Conservation (phyloP, 1,140 invertebrate species). For the Gryon sp. region DNA sequence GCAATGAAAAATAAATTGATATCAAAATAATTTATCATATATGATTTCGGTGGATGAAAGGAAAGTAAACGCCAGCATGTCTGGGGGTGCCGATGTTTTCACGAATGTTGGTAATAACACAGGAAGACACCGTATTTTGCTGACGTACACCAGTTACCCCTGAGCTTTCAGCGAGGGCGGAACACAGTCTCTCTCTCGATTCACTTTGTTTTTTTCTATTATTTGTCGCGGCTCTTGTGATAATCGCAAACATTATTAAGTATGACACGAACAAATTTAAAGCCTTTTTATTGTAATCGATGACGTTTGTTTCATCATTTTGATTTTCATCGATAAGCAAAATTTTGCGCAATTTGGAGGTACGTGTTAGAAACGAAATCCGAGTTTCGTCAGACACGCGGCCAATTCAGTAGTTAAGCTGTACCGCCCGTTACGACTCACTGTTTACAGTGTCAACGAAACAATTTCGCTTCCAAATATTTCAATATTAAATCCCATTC, state of each 20-base stretch:
- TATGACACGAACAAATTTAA: constrained; percentile 1
- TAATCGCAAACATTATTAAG: constrained; percentile 5
- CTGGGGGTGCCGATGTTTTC: constrained; percentile 58
- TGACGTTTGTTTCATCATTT: constrained; percentile 3
- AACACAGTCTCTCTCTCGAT: constrained; percentile 48
- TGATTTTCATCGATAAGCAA: too few species aligned
- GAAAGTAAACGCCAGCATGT: too few species aligned
- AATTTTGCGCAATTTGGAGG: constrained; percentile 5
- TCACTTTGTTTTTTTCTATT: constrained; percentile 10
- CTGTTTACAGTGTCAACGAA: too few species aligned
- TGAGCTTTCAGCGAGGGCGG: constrained; percentile 65
- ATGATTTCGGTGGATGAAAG: too few species aligned
- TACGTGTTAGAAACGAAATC: constrained; percentile 5
- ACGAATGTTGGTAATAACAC: constrained; percentile 45
- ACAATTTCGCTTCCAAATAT: too few species aligned
- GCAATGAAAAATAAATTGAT: too few species aligned
- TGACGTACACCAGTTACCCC: constrained; percentile 68
- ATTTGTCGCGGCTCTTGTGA: not conserved
- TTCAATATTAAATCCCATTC: too few species aligned
- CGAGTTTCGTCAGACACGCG: constrained; percentile 6
- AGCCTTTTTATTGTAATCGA: constrained; percentile 5
- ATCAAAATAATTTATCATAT: too few species aligned
- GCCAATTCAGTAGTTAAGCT: constrained; percentile 48
- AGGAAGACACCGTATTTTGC: constrained; percentile 66
- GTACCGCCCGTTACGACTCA: constrained; percentile 4